These are phyloP conservation scores for Heliocidaris tuberculata DNA, from an alignment of 35 echinoderm and acorn worm genomes.

Conservation along the genomic window DNA sequence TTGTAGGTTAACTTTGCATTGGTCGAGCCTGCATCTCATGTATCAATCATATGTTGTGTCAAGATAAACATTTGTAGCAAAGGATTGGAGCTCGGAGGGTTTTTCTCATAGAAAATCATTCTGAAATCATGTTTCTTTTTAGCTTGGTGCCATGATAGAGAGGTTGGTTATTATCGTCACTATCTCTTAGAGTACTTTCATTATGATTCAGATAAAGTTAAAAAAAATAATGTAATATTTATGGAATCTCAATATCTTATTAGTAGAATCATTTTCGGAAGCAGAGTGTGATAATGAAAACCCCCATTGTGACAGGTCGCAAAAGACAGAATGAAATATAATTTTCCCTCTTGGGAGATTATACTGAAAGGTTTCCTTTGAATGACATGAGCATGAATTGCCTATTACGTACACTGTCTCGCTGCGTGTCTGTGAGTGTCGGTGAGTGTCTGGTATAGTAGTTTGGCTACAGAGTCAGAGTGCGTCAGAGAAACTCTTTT, in stretches of 20 bases:
- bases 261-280: background rate
- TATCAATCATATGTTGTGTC: too few species aligned
- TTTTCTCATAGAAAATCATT: too few species aligned
- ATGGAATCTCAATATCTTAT: background rate
- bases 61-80: too few species aligned
- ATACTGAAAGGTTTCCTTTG: background rate
- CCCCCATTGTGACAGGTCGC: background rate
- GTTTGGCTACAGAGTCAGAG: background rate
- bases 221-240: background rate
- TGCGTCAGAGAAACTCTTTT: background rate
- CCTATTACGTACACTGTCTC: background rate
- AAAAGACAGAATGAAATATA: background rate
- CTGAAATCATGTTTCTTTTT: too few species aligned
- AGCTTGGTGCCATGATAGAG: too few species aligned
- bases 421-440: too few species aligned
- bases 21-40: background rate
- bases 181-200: too few species aligned
- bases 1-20: background rate
- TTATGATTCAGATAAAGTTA: background rate
- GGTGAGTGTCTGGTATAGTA: background rate
- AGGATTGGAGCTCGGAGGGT: too few species aligned
- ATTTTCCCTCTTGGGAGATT: background rate
- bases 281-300: background rate
- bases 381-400: background rate
- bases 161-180: too few species aligned